Percentiles rank a stretch among this genome's conserved stretches.
Evolutionary conservation across 2,888 invertebrate genomes (phyloP).

Genomic region (Lycia hirtaria): DNA sequence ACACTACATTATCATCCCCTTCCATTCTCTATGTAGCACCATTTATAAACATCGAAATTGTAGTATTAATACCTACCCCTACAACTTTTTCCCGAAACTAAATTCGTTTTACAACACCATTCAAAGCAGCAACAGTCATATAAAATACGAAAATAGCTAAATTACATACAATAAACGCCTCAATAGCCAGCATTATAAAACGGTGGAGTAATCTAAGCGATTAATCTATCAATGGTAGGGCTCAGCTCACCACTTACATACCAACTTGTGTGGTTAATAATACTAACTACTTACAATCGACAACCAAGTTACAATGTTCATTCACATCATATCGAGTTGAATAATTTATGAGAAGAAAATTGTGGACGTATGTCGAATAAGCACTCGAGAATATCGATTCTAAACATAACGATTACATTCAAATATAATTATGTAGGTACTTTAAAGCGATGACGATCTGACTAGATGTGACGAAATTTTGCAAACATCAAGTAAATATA

Average conservation of each 20-base stretch:
- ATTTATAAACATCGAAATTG: constrained; percentile 4
- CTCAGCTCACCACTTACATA: constrained; percentile 10
- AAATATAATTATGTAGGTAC: no score
- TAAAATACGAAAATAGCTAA: constrained; percentile 39
- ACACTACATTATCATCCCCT: not conserved
- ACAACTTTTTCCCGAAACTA: constrained; percentile 2
- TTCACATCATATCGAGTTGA: constrained; percentile 7
- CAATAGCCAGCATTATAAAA: constrained; percentile 40
- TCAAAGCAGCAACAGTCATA: constrained; percentile 26
- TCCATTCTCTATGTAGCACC: not conserved
- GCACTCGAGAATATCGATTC: not conserved
- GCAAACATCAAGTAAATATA: no score
- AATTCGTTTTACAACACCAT: constrained; percentile 29
- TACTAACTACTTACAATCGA: constrained; percentile 18
- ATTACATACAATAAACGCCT: constrained; percentile 40
- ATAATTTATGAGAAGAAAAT: constrained; percentile 20
- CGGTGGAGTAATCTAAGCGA: constrained; percentile 32
- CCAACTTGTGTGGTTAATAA: constrained; percentile 28
- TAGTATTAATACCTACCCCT: not conserved
- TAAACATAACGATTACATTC: no score
- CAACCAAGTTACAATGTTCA: constrained; percentile 24
- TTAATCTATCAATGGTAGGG: constrained; percentile 37
- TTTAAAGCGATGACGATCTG: no score
- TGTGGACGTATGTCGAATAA: not conserved
- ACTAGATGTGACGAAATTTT: no score